Base-by-base conservation (phyloP, 2,797 vertebrate genomes). In the Spinus pinus region DNA sequence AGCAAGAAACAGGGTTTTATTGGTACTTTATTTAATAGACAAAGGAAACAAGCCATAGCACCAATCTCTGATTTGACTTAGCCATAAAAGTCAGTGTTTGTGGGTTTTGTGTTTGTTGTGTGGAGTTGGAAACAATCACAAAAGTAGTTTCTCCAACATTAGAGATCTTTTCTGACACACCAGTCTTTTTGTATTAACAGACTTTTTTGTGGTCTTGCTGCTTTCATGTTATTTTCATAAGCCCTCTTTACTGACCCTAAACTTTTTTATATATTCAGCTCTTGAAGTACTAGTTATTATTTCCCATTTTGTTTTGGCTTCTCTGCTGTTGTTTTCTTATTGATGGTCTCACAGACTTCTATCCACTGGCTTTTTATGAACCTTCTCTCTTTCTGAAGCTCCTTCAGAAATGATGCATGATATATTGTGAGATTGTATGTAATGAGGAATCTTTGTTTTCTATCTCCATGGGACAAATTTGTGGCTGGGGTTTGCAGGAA, bases 191-290 rank as follows among this genome's bases (percentile, higher is more conserved):
- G 53, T 84, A 69, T 88, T 86, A 81, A 49, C 66, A 82, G 78
- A 30, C 10, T 4, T 57, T 73, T 83, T 88, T 77, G 61, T 74
- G 46, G 39, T 90, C 53, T 82, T 81, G n/a, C 25, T 89, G 78
- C 84, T 95, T 93, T 95, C 56, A 69, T 91, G 88, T 91, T 93
- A 65, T 85, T 94, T 96, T 95, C 28, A 90, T 77, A 93, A 93
- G 50, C 23, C 64, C 30, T 95, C 86, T 95, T 88, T 94, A 71
- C 84, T 89, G 86, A 90, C 71, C 70, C 33, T 39, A 71, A 94
- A 82, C 18, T 86, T 94, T 79, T 80, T 87, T 11, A 89, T 93
- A 70, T 56, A 81, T 90, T 82, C 88, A 87, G 64, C 53, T 92
- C 89, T 92, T 92, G 79, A 95, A 92, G 75, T 81, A 44, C 22